phyloP scores from a whole-genome alignment of 2,888 invertebrate genomes.

The Drosophila engyochracea region DNA sequence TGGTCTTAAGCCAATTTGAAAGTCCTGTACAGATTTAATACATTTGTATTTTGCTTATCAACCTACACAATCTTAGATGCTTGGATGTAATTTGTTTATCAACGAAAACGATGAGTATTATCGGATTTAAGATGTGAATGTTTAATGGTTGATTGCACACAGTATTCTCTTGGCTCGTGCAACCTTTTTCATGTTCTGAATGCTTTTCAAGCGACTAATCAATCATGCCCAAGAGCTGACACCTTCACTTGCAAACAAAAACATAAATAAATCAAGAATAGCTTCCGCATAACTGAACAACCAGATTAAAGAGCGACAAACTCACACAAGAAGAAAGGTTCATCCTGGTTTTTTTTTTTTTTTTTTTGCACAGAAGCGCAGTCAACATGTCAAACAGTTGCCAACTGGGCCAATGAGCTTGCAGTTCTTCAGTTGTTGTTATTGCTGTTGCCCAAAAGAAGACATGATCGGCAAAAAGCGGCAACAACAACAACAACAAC shows the following conservation, averaged over 20 bases:
- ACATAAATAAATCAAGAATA: conserved; percentile 18
- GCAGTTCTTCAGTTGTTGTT: conserved; percentile 17
- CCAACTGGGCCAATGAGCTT: conserved; percentile 68
- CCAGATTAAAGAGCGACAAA: conserved; percentile 29
- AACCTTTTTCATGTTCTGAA: background rate
- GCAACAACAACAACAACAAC: conserved; percentile 25
- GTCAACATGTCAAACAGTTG: conserved; percentile 62
- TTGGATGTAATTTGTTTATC: background rate
- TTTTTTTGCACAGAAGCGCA: conserved; percentile 43
- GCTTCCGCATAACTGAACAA: conserved; percentile 69
- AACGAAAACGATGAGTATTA: background rate
- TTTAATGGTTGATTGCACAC: background rate
- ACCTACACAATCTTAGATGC: background rate
- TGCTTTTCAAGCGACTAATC: conserved; percentile 39
- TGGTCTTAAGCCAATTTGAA: background rate
- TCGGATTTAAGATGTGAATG: background rate
- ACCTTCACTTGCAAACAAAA: conserved; percentile 51
- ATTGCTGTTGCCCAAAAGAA: conserved; percentile 54
- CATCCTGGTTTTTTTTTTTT: conserved; percentile 29
- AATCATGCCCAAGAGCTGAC: conserved; percentile 63
- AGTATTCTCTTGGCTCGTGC: background rate
- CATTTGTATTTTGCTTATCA: background rate
- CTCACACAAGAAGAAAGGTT: conserved; percentile 5
- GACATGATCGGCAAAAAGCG: conserved; percentile 52
- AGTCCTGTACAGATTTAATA: background rate